phyloP scores from a whole-genome alignment of 2,888 invertebrate genomes.

The Drosophila pegasa region DNA sequence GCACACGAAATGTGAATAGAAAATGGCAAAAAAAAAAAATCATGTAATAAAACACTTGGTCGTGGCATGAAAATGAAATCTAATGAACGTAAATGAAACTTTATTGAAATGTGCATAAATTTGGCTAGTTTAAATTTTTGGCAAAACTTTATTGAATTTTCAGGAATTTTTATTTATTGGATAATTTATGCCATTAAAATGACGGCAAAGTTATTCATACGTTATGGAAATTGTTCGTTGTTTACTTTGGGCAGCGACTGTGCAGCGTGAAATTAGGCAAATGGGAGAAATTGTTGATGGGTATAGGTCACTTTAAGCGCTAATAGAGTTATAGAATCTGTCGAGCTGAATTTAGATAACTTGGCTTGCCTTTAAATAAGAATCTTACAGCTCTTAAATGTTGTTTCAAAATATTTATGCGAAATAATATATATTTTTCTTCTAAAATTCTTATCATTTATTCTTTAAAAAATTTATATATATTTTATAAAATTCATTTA shows the following conservation, averaged over 20 bases:
- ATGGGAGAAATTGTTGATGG: too few species aligned
- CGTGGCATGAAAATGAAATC: not conserved
- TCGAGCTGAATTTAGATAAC: too few species aligned
- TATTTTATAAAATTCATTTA: not conserved
- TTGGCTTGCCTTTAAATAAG: too few species aligned
- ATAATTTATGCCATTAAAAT: not conserved
- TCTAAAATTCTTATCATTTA: not conserved
- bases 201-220: not conserved
- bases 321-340: not conserved
- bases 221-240: not conserved
- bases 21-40: not conserved
- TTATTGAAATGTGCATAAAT: not conserved
- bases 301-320: not conserved
- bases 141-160: not conserved
- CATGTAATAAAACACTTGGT: constrained; percentile 8
- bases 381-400: not conserved
- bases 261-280: not conserved
- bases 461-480: not conserved
- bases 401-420: not conserved
- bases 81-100: not conserved
- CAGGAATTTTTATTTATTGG: not conserved
- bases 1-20: not conserved
- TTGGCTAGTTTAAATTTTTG: not conserved
- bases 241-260: not conserved
- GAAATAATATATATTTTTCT: not conserved